Percentiles rank a stretch among this genome's conserved stretches.
Conservation (phyloP, 2,797 vertebrate species). For the Enteromius afrohamiltoni region DNA sequence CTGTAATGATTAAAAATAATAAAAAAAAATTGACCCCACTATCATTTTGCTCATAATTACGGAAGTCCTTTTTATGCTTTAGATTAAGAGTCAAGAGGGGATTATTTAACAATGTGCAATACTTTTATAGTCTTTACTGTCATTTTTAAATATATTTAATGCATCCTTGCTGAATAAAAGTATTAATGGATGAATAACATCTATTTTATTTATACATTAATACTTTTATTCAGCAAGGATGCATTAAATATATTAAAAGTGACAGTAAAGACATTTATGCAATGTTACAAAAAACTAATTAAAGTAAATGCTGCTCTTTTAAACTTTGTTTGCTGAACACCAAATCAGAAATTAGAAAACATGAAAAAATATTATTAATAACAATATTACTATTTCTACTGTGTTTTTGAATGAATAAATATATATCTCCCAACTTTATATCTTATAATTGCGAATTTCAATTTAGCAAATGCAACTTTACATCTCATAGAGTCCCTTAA, state of each 20-base stretch:
- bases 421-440: neutral
- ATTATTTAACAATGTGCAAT: neutral
- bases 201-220: neutral
- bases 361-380: neutral
- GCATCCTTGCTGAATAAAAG: too few relatives aligned
- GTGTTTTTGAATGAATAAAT: neutral
- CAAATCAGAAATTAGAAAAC: neutral
- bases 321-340: neutral
- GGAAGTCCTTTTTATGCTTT: neutral
- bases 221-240: constrained; percentile 6
- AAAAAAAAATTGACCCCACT: neutral
- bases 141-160: too few relatives aligned
- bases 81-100: neutral
- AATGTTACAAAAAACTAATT: neutral
- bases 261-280: neutral
- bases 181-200: too few relatives aligned
- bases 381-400: neutral
- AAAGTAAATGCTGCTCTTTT: neutral
- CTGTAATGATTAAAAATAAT: neutral
- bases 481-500: neutral
- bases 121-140: neutral
- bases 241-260: neutral
- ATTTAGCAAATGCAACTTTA: neutral
- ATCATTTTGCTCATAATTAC: constrained; percentile 1
- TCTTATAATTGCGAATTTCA: neutral